Evolutionary conservation across 2,888 invertebrate species (phyloP).

Genomic region (Cheilosia soror): DNA sequence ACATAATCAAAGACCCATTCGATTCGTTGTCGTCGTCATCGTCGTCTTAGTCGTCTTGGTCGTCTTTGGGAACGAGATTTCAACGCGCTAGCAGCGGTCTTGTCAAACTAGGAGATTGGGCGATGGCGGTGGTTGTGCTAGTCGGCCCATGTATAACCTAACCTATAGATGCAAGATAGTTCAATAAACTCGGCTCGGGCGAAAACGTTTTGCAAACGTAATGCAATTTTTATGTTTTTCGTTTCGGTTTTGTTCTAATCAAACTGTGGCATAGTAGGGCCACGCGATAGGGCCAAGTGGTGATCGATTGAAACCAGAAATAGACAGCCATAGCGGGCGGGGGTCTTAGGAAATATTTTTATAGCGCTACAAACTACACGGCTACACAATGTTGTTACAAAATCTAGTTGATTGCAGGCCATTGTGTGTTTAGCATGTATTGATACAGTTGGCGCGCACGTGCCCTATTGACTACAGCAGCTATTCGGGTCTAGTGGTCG

Average conservation of each 20-base stretch:
- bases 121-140: conserved; percentile 14
- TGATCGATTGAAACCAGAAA: conserved; percentile 9
- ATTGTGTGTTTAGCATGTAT: not conserved
- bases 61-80: conserved; percentile 56
- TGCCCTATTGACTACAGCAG: too few relatives aligned
- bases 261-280: not conserved
- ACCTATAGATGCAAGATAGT: conserved; percentile 33
- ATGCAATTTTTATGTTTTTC: conserved; percentile 11
- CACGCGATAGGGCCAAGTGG: not conserved
- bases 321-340: not conserved
- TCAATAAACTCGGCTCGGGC: conserved; percentile 55
- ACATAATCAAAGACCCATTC: conserved; percentile 56
- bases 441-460: conserved; percentile 4
- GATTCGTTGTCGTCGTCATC: conserved; percentile 18
- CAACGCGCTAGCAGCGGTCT: conserved; percentile 57
- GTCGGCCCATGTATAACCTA: not conserved
- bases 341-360: not conserved
- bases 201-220: conserved; percentile 59
- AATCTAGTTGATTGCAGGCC: not conserved
- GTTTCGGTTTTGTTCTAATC: conserved; percentile 17
- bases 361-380: not conserved
- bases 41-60: conserved; percentile 14
- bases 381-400: conserved; percentile 18
- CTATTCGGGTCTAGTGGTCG: not conserved
- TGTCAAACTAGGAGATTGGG: conserved; percentile 60